Evolutionary conservation across 1,140 invertebrate genomes (phyloP), one percentile per base, ranked within the genome.

Genomic region (Pseudomyrmex gracilis): DNA sequence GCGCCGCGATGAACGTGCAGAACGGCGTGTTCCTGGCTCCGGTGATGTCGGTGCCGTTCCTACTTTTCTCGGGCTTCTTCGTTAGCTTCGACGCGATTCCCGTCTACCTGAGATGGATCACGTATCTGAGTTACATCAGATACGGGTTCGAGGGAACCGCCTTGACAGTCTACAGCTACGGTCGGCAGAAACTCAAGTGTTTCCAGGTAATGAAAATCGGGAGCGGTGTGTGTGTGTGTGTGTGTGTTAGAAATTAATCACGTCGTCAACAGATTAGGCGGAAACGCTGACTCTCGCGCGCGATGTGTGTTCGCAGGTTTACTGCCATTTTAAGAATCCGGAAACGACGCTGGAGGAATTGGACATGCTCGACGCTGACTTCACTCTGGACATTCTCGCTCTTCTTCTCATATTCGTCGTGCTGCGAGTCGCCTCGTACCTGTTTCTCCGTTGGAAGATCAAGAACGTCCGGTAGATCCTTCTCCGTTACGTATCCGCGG

Each of bases 1-100:
- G 98, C 53, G 98, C 98, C 34, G 98, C 98, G 7, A 98, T 98
- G 96, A 98, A 98, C 87, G 97, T 98, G 13, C 95, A 98, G 96
- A 98, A 98, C 91, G 98, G 98, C 17, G 98, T 99, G 60, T 99
- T 99, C 94, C 94, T 99, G 61, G 99, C 98, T 10, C 98, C 99
- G 1, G 98, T 99, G 5, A 98, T 98, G 96, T 98, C 98, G 1
- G 99, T 99, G 82, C 98, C 98, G 22, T 98, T 99, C 94, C 95
- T 99, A 13, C 94, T 99, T 13, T 99, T 98, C 95, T 98, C 97
- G 68, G 99, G 98, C 12, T 99, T 99, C 96, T 99, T 99, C 94
- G 98, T 99, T 20, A 99, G 98, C 82, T 98, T 99, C 93, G 98
- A 99, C 90, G 98, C 98, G 0, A 99, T 99, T 87, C 99, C 99